Percentiles rank a stretch among this genome's conserved stretches.
phyloP scores from a whole-genome alignment of 2,797 vertebrate species.

The Sebastes elongatus region DNA sequence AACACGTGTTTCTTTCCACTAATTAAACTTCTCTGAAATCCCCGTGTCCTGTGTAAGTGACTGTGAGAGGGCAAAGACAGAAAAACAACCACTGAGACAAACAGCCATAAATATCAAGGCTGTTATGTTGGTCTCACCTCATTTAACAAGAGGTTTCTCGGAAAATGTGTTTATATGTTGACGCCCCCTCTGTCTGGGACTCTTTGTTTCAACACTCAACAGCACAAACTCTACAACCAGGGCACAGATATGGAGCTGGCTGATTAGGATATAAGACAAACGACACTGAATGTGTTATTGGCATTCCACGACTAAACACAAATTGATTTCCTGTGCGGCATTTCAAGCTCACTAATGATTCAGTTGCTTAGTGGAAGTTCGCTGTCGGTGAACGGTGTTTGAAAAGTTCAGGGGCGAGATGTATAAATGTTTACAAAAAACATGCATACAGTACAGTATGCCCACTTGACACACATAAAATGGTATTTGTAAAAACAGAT shows the following conservation, averaged over 20 bases:
- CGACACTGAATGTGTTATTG: too few relatives aligned
- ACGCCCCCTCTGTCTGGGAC: conserved; percentile 56
- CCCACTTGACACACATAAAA: background rate
- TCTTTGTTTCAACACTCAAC: background rate
- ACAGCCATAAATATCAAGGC: conserved; percentile 21
- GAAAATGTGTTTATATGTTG: conserved; percentile 25
- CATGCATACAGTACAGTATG: background rate
- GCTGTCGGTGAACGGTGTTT: background rate
- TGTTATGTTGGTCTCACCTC: conserved; percentile 6
- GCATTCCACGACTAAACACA: background rate
- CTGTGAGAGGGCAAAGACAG: background rate
- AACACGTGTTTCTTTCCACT: background rate
- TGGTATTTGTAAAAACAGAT: background rate
- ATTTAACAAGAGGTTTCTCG: conserved; percentile 33
- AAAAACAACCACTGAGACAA: conserved; percentile 20
- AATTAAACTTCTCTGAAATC: conserved; percentile 1
- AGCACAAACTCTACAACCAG: background rate
- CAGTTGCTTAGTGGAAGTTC: background rate
- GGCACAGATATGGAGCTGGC: background rate
- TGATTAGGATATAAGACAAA: conserved; percentile 13
- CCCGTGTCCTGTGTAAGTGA: background rate
- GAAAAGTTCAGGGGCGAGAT: background rate
- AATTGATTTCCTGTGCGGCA: background rate
- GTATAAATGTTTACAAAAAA: background rate
- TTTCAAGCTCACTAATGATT: too few relatives aligned